Evolutionary conservation across 2,113 vertebrate species (phyloP).

Genomic region (Myrmecobius fasciatus): DNA sequence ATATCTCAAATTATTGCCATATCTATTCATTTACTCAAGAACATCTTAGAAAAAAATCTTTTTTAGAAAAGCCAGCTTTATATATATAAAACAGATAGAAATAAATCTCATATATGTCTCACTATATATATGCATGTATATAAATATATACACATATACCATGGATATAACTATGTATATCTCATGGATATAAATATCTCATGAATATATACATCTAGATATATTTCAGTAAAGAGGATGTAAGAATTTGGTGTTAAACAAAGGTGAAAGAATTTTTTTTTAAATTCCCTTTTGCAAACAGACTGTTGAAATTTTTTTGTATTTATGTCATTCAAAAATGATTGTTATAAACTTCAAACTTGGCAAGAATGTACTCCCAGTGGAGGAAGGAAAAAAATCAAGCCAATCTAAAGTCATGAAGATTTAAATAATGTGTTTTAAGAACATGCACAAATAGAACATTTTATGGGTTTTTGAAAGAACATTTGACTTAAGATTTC

Average conservation of each 20-base stretch:
- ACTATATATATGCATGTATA: too few relatives aligned
- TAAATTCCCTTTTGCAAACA: constrained; percentile 69
- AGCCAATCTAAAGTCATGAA: constrained; percentile 71
- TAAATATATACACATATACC: too few relatives aligned
- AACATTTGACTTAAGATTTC: constrained; percentile 62
- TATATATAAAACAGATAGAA: background rate
- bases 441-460: constrained; percentile 65
- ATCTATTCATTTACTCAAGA: constrained; percentile 43
- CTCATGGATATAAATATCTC: too few relatives aligned
- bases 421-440: constrained; percentile 65
- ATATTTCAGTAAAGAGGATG: constrained; percentile 70
- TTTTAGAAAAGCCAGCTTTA: constrained; percentile 23
- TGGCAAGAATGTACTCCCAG: constrained; percentile 71
- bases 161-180: too few relatives aligned
- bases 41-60: constrained; percentile 57
- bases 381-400: constrained; percentile 64
- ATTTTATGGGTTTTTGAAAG: constrained; percentile 64
- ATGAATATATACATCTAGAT: background rate
- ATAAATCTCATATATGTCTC: too few relatives aligned
- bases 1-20: background rate
- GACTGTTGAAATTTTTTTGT: constrained; percentile 62
- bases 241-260: constrained; percentile 62
- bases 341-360: constrained; percentile 72
- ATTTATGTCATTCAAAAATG: constrained; percentile 75
- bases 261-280: constrained; percentile 62